phyloP scores from a whole-genome alignment of 1,140 invertebrate species.

The Lasioglossum baleicum region DNA sequence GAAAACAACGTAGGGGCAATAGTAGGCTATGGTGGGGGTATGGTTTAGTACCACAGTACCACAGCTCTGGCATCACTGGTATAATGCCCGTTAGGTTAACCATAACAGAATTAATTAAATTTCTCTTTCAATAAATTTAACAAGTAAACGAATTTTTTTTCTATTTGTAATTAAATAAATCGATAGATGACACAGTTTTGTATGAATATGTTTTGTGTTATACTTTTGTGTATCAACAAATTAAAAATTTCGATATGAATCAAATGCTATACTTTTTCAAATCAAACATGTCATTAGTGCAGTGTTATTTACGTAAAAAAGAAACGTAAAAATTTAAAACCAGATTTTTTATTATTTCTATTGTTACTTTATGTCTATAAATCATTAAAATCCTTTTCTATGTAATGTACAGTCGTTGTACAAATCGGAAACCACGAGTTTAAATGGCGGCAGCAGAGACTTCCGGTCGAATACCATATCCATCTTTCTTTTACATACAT shows the following conservation, averaged over 20 bases:
- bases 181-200: neutral
- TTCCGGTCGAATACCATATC: neutral
- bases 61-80: no score
- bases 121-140: no score
- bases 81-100: no score
- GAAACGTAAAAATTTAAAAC: neutral
- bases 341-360: neutral
- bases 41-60: no score
- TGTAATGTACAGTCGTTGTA: neutral
- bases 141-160: no score
- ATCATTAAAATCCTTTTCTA: neutral
- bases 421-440: neutral
- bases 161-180: no score
- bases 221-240: neutral
- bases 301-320: no score
- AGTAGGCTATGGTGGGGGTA: no score
- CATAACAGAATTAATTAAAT: no score
- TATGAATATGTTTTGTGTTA: neutral
- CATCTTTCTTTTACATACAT: neutral
- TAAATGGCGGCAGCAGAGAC: fast-evolving
- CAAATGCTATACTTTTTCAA: no score
- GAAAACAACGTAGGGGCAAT: no score
- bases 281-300: no score
- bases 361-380: neutral
- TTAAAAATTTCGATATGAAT: neutral